A percentile compares a stretch with the other conserved stretches of the same genome.
phyloP scores from a whole-genome alignment of 2,797 vertebrate species.

The Microhierax caerulescens region DNA sequence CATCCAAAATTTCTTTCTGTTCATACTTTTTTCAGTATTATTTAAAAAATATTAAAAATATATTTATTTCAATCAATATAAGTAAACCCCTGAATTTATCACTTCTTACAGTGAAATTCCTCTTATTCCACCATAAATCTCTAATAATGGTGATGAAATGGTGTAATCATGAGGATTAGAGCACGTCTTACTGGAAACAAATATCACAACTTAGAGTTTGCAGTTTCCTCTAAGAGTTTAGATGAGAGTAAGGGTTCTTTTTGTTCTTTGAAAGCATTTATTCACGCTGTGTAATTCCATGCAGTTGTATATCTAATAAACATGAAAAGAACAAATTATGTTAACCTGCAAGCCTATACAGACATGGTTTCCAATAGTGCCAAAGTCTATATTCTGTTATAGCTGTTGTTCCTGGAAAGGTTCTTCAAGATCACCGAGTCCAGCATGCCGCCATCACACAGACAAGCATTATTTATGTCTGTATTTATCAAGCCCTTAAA shows the following conservation, averaged over 20 bases:
- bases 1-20: conserved; percentile 44
- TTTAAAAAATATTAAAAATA: neutral
- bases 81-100: conserved; percentile 27
- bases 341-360: conserved; percentile 35
- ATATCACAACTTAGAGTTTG: neutral
- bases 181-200: conserved; percentile 61
- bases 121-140: conserved; percentile 21
- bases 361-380: conserved; percentile 12
- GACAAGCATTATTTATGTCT: neutral
- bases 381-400: conserved; percentile 25
- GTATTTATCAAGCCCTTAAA: neutral
- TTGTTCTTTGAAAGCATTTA: conserved; percentile 51
- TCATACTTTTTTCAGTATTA: conserved; percentile 25
- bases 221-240: conserved; percentile 59
- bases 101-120: conserved; percentile 27
- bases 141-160: conserved; percentile 42
- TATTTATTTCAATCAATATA: conserved; percentile 38
- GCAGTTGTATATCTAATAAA: conserved; percentile 61
- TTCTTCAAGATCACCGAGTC: conserved; percentile 1
- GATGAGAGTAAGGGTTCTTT: conserved; percentile 59
- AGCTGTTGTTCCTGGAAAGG: conserved; percentile 33
- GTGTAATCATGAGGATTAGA: conserved; percentile 55
- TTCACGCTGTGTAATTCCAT: conserved; percentile 50
- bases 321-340: conserved; percentile 27
- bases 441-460: neutral